phyloP scores from a whole-genome alignment of 2,888 invertebrate genomes.

The Limnephilus rhombicus region DNA sequence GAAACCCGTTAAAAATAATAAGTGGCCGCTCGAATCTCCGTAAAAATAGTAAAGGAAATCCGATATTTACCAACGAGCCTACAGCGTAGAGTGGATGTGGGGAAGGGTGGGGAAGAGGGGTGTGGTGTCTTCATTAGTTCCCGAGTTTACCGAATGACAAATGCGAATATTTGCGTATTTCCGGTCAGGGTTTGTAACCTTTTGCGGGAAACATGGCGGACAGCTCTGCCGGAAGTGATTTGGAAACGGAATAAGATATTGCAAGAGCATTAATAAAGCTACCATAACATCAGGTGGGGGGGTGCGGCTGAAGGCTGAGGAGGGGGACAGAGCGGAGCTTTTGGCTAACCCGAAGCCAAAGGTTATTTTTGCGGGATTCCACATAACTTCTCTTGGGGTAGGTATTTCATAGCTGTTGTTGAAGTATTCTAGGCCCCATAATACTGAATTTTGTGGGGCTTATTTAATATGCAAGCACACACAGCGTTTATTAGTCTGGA shows the following conservation, averaged over 20 bases:
- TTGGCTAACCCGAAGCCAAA: neutral
- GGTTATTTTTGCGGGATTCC: neutral
- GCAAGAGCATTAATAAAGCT: conserved; percentile 28
- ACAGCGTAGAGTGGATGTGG: neutral
- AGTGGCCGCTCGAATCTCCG: neutral
- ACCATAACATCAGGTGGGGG: neutral
- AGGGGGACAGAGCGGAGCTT: neutral
- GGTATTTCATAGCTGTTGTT: neutral
- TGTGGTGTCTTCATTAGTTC: conserved; percentile 54
- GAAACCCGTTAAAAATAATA: neutral
- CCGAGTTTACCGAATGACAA: conserved; percentile 55
- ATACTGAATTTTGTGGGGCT: neutral
- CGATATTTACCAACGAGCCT: neutral
- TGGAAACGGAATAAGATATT: conserved; percentile 31
- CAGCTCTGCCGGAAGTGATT: conserved; percentile 38
- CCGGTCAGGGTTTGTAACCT: conserved; percentile 25
- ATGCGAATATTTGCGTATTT: conserved; percentile 61
- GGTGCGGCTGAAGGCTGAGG: neutral
- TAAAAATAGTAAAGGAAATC: neutral
- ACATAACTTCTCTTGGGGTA: neutral
- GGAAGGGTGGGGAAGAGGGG: neutral
- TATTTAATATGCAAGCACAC: neutral
- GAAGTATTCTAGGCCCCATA: neutral
- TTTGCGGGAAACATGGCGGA: conserved; percentile 26
- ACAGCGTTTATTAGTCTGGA: neutral